Evolutionary conservation across 37 sponge, comb jelly and placozoan species (phyloP), one percentile per base, ranked within the genome.

Genomic region (Ianthella basta): DNA sequence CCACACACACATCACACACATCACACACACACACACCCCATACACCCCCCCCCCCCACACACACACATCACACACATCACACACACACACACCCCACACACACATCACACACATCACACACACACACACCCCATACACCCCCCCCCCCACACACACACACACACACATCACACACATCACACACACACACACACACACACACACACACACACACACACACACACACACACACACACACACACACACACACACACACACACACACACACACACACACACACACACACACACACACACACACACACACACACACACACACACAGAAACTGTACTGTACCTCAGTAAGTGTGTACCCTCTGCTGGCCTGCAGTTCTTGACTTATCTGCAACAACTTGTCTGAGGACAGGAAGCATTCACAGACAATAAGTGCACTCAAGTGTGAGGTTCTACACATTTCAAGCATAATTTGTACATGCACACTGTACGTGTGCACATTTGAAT

Each of bases 181-280:
- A n/a, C n/a, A n/a, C n/a, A n/a, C n/a, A n/a, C n/a, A n/a, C n/a
- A n/a, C n/a, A n/a, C n/a, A 13, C 19, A 80, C 70, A 57, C 35
- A 40, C 32, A 63, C 36, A 6, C 21, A 59, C 85, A 63, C 85
- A 73, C 74, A 24, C 50, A 68, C 55, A 25, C 33, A 24, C 44
- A 2, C 6, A 44, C 60, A 38, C 59, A 56, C 81, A 80, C 21
- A 32, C 44, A 57, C 50, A 24, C 34, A n/a, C 55, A 59, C 53
- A 57, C 54, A 66, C 68, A 0, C 84, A 72, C 56, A 54, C 54
- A 54, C 24, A 56, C 35, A 4, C 60, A 81, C n/a, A n/a, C n/a
- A n/a, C n/a, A 80, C 70, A 57, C 35, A 40, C 32, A 63, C 36
- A 6, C 21, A 59, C 85, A 63, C 85, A 73, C 74, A 24, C 50